Conservation (phyloP, 1,140 invertebrate genomes). For the Megalonaias nervosa region DNA sequence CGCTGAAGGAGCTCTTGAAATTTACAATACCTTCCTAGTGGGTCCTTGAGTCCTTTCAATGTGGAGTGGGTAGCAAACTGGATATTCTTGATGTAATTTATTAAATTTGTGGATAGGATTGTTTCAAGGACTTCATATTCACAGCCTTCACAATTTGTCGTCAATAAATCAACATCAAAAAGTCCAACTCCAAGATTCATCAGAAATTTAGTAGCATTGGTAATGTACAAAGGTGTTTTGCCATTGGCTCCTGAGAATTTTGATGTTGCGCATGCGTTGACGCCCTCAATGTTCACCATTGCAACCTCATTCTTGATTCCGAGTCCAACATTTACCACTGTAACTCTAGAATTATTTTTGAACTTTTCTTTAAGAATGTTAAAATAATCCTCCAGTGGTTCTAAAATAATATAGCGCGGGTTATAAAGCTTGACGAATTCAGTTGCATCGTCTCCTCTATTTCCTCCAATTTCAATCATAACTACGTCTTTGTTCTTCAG, state of each 20-base stretch:
- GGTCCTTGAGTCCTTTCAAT: slow-evolving; percentile 12
- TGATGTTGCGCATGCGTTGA: slow-evolving; percentile 33
- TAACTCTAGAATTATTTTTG: slow-evolving; percentile 19
- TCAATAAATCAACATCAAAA: background rate
- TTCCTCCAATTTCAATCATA: too few species aligned
- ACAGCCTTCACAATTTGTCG: too few species aligned
- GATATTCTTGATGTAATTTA: slow-evolving; percentile 14
- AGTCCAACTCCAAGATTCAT: slow-evolving; percentile 8
- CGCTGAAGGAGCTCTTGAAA: slow-evolving; percentile 25
- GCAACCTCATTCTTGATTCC: slow-evolving; percentile 18
- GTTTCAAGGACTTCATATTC: too few species aligned
- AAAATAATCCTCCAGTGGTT: slow-evolving; percentile 10
- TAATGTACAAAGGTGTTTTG: slow-evolving; percentile 9
- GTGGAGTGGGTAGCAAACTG: slow-evolving; percentile 36
- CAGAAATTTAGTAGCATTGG: slow-evolving; percentile 21
- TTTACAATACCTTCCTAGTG: slow-evolving; percentile 28
- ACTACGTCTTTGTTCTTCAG: too few species aligned
- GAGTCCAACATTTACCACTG: slow-evolving; percentile 19
- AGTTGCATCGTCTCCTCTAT: slow-evolving; percentile 8
- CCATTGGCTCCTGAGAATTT: slow-evolving; percentile 22
- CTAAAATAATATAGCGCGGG: slow-evolving; percentile 23
- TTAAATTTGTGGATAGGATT: too few species aligned
- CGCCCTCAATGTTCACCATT: slow-evolving; percentile 20
- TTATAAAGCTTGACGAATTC: slow-evolving; percentile 27
- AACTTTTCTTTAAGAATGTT: slow-evolving; percentile 30